Evolutionary conservation across 2,113 vertebrate species (phyloP).

Genomic region (Corvus cornix): DNA sequence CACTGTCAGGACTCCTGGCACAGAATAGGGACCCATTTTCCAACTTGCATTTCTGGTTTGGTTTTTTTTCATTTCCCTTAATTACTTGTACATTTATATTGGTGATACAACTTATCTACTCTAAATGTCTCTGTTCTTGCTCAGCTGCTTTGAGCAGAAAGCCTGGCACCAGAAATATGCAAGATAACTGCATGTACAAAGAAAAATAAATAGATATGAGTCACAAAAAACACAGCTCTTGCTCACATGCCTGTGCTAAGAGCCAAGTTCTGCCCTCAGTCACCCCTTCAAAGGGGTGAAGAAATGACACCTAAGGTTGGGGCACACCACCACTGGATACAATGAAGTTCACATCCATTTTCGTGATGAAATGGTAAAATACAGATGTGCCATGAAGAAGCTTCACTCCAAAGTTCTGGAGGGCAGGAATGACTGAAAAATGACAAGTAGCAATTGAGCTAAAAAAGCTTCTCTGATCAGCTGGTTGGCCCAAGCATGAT

Average conservation of each 20-base stretch:
- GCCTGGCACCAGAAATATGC: neutral
- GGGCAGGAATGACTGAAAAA: neutral
- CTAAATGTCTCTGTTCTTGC: neutral
- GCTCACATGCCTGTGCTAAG: neutral
- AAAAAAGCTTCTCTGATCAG: neutral
- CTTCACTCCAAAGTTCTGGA: neutral
- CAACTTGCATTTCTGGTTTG: neutral
- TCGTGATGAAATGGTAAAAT: neutral
- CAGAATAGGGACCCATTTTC: neutral
- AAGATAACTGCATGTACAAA: neutral
- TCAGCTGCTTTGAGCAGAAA: neutral
- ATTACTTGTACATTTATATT: neutral
- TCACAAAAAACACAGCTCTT: neutral
- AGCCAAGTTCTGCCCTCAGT: neutral
- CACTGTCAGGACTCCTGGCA: neutral
- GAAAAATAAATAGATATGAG: neutral
- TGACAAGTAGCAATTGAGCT: fast-evolving
- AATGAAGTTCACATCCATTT: neutral
- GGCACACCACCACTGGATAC: neutral
- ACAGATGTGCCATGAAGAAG: neutral
- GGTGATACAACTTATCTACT: neutral
- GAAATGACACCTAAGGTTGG: neutral
- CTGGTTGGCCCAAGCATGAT: neutral
- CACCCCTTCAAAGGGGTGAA: neutral
- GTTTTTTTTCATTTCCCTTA: neutral